phyloP scores from a whole-genome alignment of 1,140 invertebrate genomes.

The Euschistus heros region DNA sequence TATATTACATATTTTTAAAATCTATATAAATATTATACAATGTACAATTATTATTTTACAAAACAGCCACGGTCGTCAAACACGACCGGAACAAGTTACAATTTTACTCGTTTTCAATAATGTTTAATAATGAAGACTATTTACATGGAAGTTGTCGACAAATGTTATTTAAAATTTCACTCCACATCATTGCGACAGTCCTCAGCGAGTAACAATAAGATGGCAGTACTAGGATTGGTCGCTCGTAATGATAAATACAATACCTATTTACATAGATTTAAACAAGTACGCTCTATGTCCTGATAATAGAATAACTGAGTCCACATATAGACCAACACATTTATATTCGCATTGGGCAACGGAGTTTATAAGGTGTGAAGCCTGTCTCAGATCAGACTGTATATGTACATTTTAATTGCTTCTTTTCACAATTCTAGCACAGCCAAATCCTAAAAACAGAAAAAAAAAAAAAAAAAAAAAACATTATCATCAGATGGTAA shows the following conservation, averaged over 20 bases:
- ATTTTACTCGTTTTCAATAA: not conserved
- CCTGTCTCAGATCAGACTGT: too few species aligned
- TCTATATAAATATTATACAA: slow-evolving; percentile 13
- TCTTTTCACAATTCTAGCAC: too few species aligned
- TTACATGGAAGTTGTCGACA: slow-evolving; percentile 9
- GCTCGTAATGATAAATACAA: not conserved
- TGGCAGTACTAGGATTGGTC: not conserved
- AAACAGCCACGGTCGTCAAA: slow-evolving; percentile 1
- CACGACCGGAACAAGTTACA: not conserved
- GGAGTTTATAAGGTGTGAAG: too few species aligned
- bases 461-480: too few species aligned
- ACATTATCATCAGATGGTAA: too few species aligned
- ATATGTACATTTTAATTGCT: too few species aligned
- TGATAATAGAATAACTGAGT: not conserved
- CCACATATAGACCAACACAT: not conserved
- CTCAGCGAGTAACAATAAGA: not conserved
- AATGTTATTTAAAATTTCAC: too few species aligned
- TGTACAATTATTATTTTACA: slow-evolving; percentile 14
- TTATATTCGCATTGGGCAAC: too few species aligned
- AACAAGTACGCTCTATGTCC: not conserved
- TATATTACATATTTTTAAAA: slow-evolving; percentile 14
- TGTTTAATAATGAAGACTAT: not conserved
- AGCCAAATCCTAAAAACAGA: too few species aligned
- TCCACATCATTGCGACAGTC: not conserved
- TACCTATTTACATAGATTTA: not conserved